phyloP scores from a whole-genome alignment of 2,888 invertebrate genomes.

The Cetonia aurata region DNA sequence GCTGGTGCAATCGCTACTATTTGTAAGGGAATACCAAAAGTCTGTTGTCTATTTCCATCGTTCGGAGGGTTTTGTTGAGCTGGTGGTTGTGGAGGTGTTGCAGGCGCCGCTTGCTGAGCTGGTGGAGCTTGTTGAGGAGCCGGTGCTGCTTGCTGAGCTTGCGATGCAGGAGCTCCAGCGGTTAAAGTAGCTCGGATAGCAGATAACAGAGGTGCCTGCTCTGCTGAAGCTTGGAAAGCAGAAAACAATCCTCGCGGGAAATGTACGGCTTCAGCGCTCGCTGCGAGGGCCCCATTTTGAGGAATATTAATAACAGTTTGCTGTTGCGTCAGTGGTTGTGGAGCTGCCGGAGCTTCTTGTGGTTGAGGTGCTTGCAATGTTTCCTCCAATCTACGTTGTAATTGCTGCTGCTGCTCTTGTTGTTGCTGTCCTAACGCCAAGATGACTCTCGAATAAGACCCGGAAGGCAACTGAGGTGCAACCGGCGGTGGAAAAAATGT shows the following conservation, averaged over 20 bases:
- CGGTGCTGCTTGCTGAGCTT: slow-evolving; percentile 57
- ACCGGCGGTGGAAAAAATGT: slow-evolving; percentile 60
- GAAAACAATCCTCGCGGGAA: slow-evolving; percentile 47
- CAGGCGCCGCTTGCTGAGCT: slow-evolving; percentile 17
- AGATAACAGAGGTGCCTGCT: slow-evolving; percentile 33
- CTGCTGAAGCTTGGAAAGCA: slow-evolving; percentile 37
- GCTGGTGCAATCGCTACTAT: slow-evolving; percentile 33
- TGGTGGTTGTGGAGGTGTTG: slow-evolving; percentile 7
- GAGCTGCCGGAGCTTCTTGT: slow-evolving; percentile 10
- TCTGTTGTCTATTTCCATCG: slow-evolving; percentile 16
- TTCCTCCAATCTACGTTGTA: slow-evolving; percentile 26
- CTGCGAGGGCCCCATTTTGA: slow-evolving; percentile 29
- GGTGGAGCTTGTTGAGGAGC: slow-evolving; percentile 64
- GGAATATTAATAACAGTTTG: slow-evolving; percentile 31
- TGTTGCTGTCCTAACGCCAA: slow-evolving; percentile 42
- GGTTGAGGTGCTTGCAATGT: slow-evolving; percentile 22
- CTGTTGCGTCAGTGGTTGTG: slow-evolving; percentile 40
- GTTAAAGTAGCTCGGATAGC: slow-evolving; percentile 1
- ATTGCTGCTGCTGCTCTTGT: slow-evolving; percentile 29
- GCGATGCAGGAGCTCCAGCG: background rate
- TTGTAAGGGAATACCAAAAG: slow-evolving; percentile 29
- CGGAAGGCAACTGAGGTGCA: slow-evolving; percentile 57
- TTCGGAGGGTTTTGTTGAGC: slow-evolving; percentile 27
- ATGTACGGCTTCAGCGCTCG: slow-evolving; percentile 25
- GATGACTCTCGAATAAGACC: slow-evolving; percentile 43